Evolutionary conservation across 2,888 invertebrate species (phyloP), one percentile per base, ranked within the genome.

Genomic region (Proisotoma minuta): DNA sequence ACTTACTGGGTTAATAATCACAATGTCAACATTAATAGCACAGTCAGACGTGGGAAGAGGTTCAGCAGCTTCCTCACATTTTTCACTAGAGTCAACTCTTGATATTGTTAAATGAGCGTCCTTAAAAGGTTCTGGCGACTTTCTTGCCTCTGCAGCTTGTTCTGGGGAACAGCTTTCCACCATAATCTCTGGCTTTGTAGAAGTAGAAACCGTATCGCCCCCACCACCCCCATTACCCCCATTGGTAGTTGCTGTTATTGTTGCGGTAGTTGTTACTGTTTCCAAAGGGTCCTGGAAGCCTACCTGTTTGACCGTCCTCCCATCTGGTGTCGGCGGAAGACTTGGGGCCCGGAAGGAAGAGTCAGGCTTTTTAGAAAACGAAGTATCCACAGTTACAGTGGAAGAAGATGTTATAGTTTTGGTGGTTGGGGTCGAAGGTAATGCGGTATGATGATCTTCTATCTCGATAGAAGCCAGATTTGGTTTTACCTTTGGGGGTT

Each of bases 401-500:
- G 59, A 60, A 40, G 62, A 50, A 40, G 65, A 34, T 29, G 50
- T 52, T 56, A 59, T 50, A 47, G 62, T 20, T 5, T 39, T 10
- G 15, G 28, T 27, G 18, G 47, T 8, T 5, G 29, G 29, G 4
- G 18, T 28, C 5, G 39, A 34, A 3, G 54, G 54, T 15, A 39
- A 34, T 18, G 24, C 27, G 4, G 47, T 8, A 58, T 73, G 74
- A 59, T 71, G 72, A 70, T 75, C 75, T 65, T 75, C 73, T 29
- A 84, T 75, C 83, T 68, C 69, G 39, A 68, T 69, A 82, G 79
- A 83, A 81, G 57, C 78, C 67, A 79, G 78, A 12, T 78, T 75
- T 0, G 85, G 83, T 51, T 66, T 71, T 26, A 73, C 70, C 65
- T 81, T 68, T 26, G 88, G 89, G 73, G 86, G 85, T 77, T 91